Percentiles rank a stretch among this genome's conserved stretches.
phyloP scores from a whole-genome alignment of 2,113 vertebrate species.

The Etheostoma spectabile region DNA sequence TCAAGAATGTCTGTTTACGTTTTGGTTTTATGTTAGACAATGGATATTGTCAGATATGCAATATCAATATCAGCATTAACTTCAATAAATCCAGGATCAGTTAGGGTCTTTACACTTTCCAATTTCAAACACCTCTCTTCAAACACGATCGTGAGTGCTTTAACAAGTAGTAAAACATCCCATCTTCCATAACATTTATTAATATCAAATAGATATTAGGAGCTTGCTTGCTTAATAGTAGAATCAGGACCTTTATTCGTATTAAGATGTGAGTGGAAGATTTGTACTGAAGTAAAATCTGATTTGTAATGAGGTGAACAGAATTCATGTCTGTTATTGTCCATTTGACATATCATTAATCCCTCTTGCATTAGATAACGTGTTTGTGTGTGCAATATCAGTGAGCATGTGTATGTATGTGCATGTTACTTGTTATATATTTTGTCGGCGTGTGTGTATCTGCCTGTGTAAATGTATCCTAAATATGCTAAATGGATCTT shows the following conservation, averaged over 20 bases:
- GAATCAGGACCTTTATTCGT: neutral
- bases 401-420: neutral
- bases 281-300: neutral
- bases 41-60: neutral
- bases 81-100: neutral
- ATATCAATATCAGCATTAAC: neutral
- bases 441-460: neutral
- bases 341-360: neutral
- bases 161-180: neutral
- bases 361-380: neutral
- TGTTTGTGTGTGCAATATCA: neutral
- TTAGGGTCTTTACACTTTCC: neutral
- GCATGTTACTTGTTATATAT: neutral
- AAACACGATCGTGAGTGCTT: neutral
- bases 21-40: neutral
- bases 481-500: conserved; percentile 15
- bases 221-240: neutral
- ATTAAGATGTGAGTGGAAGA: neutral
- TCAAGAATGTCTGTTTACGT: neutral
- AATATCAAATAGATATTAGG: neutral
- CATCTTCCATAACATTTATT: neutral
- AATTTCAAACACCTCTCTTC: neutral
- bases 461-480: neutral
- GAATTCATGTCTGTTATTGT: neutral
- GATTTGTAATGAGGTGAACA: neutral